These are phyloP conservation scores for Eurypyga helias DNA, from an alignment of 2,113 vertebrate species.

Conservation along the genomic window DNA sequence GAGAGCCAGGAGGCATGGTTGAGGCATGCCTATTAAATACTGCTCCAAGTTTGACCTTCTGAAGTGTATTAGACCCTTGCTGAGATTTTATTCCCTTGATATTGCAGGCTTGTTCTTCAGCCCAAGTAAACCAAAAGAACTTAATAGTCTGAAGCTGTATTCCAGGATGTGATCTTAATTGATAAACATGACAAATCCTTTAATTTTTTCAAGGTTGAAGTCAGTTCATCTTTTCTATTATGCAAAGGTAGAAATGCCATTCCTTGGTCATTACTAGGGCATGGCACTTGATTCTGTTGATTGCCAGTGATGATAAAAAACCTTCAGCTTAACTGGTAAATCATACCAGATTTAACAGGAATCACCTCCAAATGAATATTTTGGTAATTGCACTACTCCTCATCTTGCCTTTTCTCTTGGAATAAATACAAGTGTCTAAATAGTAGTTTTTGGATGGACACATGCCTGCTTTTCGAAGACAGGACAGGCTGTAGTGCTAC, in stretches of 20 bases:
- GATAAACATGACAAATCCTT: background rate
- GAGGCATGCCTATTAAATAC: background rate
- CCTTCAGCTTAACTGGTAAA: background rate
- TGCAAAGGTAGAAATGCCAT: background rate
- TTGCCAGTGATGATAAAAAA: slow-evolving; percentile 10
- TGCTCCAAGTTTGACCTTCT: background rate
- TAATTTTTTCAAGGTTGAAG: background rate
- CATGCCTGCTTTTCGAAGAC: background rate
- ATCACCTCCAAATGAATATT: background rate
- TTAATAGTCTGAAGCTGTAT: background rate
- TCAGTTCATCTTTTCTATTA: background rate
- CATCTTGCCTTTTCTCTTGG: background rate
- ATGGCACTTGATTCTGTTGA: background rate
- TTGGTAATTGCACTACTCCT: background rate
- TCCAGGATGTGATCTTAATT: background rate
- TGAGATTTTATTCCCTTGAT: slow-evolving; percentile 15
- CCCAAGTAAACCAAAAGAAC: background rate
- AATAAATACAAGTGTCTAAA: background rate
- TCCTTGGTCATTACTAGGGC: background rate
- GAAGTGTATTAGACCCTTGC: background rate
- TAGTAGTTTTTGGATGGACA: background rate
- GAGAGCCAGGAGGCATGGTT: background rate
- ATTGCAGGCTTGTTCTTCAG: background rate
- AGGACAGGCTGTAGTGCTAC: background rate
- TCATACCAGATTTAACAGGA: background rate